A percentile compares a stretch with the other conserved stretches of the same genome.
phyloP scores from a whole-genome alignment of 2,113 vertebrate species.

The Hyla sarda region DNA sequence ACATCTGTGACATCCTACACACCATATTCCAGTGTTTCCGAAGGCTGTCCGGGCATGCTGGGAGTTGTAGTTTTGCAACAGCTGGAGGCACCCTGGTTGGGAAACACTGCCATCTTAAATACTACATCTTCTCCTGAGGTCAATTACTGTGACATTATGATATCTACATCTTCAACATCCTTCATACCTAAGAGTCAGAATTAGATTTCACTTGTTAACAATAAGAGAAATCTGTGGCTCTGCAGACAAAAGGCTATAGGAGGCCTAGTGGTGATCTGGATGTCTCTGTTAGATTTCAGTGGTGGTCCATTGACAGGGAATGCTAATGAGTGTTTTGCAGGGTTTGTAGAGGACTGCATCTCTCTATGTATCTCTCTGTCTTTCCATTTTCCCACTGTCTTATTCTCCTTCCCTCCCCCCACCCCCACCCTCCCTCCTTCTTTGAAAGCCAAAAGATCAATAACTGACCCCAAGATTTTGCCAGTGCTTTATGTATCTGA shows the following conservation, averaged over 20 bases:
- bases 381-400: conserved; percentile 55
- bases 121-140: no score
- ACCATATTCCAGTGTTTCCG: no score
- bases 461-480: conserved; percentile 82
- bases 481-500: conserved; percentile 87
- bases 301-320: conserved; percentile 86
- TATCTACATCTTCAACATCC: no score
- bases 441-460: conserved; percentile 77
- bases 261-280: conserved; percentile 84
- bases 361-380: conserved; percentile 52
- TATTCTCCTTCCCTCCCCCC: conserved; percentile 59
- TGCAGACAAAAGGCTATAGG: conserved; percentile 82
- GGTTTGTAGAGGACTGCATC: conserved; percentile 61
- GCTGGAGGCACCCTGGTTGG: no score
- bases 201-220: no score
- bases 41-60: no score
- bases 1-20: no score
- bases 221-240: conserved; percentile 71
- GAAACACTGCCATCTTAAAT: no score
- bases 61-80: no score
- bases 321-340: conserved; percentile 82
- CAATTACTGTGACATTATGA: no score
- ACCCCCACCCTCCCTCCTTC: conserved; percentile 63
- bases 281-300: conserved; percentile 96
- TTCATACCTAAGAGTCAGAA: no score